A percentile compares a stretch with the other conserved stretches of the same genome.
phyloP scores from a whole-genome alignment of 2,888 invertebrate genomes.

The Melanophora roralis region DNA sequence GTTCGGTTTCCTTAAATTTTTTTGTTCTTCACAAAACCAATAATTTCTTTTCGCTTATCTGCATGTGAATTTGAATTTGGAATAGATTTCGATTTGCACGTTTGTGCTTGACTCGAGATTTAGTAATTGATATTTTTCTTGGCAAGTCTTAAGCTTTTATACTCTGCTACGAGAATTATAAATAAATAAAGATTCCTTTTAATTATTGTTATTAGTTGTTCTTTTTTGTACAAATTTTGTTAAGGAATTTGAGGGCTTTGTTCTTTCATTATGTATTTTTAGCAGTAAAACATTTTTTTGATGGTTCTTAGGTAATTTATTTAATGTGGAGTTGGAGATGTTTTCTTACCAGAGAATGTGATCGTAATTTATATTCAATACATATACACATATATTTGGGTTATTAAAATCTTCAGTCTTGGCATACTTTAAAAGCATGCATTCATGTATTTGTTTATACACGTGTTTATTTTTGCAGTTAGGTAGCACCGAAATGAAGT shows the following conservation, averaged over 20 bases:
- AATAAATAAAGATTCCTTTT: background rate
- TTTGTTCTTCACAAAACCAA: constrained; percentile 1
- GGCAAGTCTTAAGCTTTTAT: constrained; percentile 66
- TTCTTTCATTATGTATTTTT: constrained; percentile 11
- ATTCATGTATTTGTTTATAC: too few relatives aligned
- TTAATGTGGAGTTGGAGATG: background rate
- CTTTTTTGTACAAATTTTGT: constrained; percentile 2
- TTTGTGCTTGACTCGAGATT: constrained; percentile 59
- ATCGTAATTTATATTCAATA: background rate
- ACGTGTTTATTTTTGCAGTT: too few relatives aligned
- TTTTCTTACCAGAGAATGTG: background rate
- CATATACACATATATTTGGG: too few relatives aligned
- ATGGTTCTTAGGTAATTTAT: too few relatives aligned
- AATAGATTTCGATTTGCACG: constrained; percentile 53
- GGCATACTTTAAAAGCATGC: too few relatives aligned
- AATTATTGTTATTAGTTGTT: too few relatives aligned
- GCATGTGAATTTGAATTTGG: background rate
- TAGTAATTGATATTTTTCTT: constrained; percentile 67
- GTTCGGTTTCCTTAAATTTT: background rate
- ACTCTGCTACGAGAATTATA: constrained; percentile 45
- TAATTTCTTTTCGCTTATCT: background rate
- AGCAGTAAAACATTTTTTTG: background rate
- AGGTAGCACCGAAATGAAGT: too few relatives aligned
- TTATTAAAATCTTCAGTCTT: too few relatives aligned
- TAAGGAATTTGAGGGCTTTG: constrained; percentile 26